A percentile compares a stretch with the other conserved stretches of the same genome.
These are phyloP conservation scores for Callorhinus ursinus DNA, from an alignment of 2,113 vertebrate genomes.

Conservation along the genomic window DNA sequence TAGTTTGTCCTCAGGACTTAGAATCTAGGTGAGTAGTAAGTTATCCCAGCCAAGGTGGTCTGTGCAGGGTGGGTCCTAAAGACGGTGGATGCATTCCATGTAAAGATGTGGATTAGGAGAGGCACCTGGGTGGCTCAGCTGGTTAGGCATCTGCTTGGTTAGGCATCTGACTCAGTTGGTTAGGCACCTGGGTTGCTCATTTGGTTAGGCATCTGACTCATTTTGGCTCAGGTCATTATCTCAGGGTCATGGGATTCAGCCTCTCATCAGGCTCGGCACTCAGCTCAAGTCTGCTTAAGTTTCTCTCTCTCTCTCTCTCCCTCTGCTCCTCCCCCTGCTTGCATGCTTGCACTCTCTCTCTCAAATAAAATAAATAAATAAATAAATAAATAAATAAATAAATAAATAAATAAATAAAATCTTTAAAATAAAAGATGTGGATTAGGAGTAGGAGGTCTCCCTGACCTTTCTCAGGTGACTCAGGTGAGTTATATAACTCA, in stretches of 20 bases:
- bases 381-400: background rate
- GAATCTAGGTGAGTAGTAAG: background rate
- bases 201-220: background rate
- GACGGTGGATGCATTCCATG: no score
- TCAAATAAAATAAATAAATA: no score
- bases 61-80: background rate
- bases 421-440: background rate
- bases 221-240: background rate
- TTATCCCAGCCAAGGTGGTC: background rate
- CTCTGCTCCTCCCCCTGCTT: background rate
- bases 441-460: background rate
- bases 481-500: background rate
- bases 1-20: background rate
- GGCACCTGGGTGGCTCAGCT: background rate
- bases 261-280: background rate
- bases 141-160: background rate
- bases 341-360: background rate
- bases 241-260: background rate
- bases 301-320: background rate
- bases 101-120: background rate
- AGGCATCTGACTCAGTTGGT: background rate
- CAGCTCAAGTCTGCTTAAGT: background rate
- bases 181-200: background rate
- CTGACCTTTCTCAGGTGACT: background rate
- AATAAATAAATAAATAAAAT: background rate